Percentiles rank a stretch among this genome's conserved stretches.
Evolutionary conservation across 2,888 invertebrate species (phyloP).

Genomic region (Noctua janthe): DNA sequence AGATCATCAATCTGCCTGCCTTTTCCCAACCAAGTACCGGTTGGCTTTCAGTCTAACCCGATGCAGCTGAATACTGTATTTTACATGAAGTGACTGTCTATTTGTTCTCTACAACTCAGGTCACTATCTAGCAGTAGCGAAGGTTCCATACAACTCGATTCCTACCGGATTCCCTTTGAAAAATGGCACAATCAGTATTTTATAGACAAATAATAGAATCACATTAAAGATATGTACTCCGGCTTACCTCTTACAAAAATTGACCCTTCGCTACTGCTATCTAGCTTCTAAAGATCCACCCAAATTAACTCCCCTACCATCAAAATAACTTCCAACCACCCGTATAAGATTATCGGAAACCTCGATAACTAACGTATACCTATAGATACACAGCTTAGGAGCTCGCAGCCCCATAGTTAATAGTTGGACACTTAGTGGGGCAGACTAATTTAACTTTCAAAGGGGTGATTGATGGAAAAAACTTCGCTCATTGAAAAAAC

Average conservation of each 20-base stretch:
- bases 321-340: neutral
- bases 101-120: neutral
- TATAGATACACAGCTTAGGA: constrained; percentile 4
- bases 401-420: constrained; percentile 50
- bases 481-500: constrained; percentile 62
- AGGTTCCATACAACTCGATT: too few relatives aligned
- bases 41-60: neutral
- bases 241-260: too few relatives aligned
- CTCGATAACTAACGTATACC: constrained; percentile 17
- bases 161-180: too few relatives aligned
- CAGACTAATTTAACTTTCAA: constrained; percentile 67
- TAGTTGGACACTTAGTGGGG: constrained; percentile 64
- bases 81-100: neutral
- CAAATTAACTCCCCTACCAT: neutral
- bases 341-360: constrained; percentile 31
- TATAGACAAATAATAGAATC: too few relatives aligned
- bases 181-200: too few relatives aligned
- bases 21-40: neutral
- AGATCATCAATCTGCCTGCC: neutral
- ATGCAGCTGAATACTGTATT: neutral
- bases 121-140: neutral
- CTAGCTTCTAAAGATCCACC: neutral
- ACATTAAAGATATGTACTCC: too few relatives aligned
- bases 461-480: constrained; percentile 68
- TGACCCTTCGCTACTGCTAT: too few relatives aligned